phyloP scores from a whole-genome alignment of 2,113 vertebrate species.

The Periophthalmus modestus region DNA sequence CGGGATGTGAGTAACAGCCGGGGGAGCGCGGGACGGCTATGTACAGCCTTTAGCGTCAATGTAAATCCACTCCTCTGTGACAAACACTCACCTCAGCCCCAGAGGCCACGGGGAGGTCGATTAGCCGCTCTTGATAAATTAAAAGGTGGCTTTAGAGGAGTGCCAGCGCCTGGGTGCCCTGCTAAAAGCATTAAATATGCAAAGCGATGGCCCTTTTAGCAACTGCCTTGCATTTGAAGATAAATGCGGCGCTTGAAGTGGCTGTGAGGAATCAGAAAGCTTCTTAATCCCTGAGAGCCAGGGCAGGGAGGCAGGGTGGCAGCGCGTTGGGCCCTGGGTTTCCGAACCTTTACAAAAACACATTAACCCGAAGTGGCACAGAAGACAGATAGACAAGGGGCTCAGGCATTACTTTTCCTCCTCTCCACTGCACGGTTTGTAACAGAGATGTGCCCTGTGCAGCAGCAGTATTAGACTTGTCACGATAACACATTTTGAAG shows the following conservation, averaged over 20 bases:
- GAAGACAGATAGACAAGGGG: constrained; percentile 31
- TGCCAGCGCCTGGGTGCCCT: constrained; percentile 54
- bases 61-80: constrained; percentile 3
- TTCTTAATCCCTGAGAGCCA: constrained; percentile 63
- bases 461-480: not conserved
- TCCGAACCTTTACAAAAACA: constrained; percentile 42
- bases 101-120: constrained; percentile 62
- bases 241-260: constrained; percentile 65
- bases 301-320: constrained; percentile 47
- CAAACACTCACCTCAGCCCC: constrained; percentile 8
- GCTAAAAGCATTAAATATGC: constrained; percentile 76
- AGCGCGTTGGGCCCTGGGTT: constrained; percentile 36
- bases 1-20: constrained; percentile 25
- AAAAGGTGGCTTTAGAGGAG: constrained; percentile 68
- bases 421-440: constrained; percentile 33
- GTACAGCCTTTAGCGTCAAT: constrained; percentile 24
- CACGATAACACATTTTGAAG: not conserved
- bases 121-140: constrained; percentile 72
- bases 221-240: constrained; percentile 71
- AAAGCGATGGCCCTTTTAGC: constrained; percentile 68
- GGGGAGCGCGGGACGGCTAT: constrained; percentile 17
- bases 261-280: constrained; percentile 41
- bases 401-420: constrained; percentile 17
- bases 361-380: constrained; percentile 46
- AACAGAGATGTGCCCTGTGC: constrained; percentile 28